phyloP scores from a whole-genome alignment of 1,140 invertebrate genomes.

The Drosophila baimaii region DNA sequence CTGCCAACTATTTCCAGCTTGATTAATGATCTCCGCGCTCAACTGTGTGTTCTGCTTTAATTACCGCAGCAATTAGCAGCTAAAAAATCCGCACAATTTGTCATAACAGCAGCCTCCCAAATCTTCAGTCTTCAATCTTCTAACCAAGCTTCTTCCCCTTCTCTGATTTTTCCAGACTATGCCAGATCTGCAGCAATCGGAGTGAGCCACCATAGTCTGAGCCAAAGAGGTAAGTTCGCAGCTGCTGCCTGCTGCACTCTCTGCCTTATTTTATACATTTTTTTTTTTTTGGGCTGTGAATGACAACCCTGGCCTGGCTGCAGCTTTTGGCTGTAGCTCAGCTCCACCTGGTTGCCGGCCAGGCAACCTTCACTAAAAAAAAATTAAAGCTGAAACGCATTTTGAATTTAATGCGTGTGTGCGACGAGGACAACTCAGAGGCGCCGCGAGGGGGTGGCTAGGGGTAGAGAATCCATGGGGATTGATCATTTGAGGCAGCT shows the following conservation, averaged over 20 bases:
- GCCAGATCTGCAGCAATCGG: conserved; percentile 38
- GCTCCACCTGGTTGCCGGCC: conserved; percentile 61
- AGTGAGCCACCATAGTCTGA: conserved; percentile 31
- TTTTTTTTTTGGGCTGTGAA: conserved; percentile 60
- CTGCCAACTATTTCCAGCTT: conserved; percentile 55
- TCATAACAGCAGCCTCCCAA: conserved; percentile 48
- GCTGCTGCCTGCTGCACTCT: conserved; percentile 28
- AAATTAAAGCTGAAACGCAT: conserved; percentile 67
- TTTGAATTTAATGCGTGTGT: conserved; percentile 78
- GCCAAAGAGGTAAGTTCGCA: conserved; percentile 64
- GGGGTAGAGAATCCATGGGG: conserved; percentile 29
- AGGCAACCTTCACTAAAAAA: conserved; percentile 72
- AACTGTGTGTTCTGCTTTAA: conserved; percentile 66
- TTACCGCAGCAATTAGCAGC: conserved; percentile 76
- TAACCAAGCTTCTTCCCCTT: conserved; percentile 3
- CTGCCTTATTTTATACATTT: conserved; percentile 41
- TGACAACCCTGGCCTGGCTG: conserved; percentile 76
- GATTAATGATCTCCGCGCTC: conserved; percentile 71
- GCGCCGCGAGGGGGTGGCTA: neutral
- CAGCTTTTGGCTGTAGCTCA: conserved; percentile 38
- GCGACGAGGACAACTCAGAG: conserved; percentile 39
- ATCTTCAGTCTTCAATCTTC: conserved; percentile 46
- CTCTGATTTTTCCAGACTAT: conserved; percentile 55
- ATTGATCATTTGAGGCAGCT: conserved; percentile 61
- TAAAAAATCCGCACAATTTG: conserved; percentile 71